A percentile compares a stretch with the other conserved stretches of the same genome.
Evolutionary conservation across 1,140 invertebrate genomes (phyloP).

Genomic region (Amyelois transitella): DNA sequence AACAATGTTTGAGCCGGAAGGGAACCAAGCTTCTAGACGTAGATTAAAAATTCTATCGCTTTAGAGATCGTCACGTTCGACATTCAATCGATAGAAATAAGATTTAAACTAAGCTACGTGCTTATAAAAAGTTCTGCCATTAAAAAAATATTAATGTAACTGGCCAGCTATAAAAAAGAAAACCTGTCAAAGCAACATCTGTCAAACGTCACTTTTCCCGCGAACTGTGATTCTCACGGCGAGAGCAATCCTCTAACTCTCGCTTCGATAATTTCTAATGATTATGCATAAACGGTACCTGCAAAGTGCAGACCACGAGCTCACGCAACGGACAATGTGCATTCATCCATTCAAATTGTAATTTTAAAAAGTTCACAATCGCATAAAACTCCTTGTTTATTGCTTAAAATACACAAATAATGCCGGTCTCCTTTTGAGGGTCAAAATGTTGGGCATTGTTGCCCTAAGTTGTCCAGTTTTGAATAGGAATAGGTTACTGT

Average conservation of each 20-base stretch:
- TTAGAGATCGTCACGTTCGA: conserved; percentile 49
- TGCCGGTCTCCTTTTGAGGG: conserved; percentile 56
- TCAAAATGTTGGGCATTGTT: conserved; percentile 64
- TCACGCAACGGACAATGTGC: conserved; percentile 68
- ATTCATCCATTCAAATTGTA: conserved; percentile 67
- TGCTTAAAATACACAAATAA: conserved; percentile 73
- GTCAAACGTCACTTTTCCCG: conserved; percentile 49
- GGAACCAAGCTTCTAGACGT: conserved; percentile 2
- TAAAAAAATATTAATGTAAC: conserved; percentile 3
- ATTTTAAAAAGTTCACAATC: conserved; percentile 57
- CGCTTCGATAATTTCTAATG: conserved; percentile 61
- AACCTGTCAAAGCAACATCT: conserved; percentile 28
- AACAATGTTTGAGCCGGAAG: conserved; percentile 1
- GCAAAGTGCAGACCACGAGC: conserved; percentile 63
- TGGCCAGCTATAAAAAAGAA: conserved; percentile 11
- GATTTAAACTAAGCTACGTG: too few species aligned
- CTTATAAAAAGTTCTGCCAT: conserved; percentile 3
- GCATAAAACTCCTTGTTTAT: conserved; percentile 73
- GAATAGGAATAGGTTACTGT: conserved; percentile 50
- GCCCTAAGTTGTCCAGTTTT: conserved; percentile 56
- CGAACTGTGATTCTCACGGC: conserved; percentile 50
- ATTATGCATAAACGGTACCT: conserved; percentile 65
- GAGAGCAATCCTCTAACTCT: conserved; percentile 25
- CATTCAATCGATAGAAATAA: neutral
- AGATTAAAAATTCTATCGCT: conserved; percentile 35